Evolutionary conservation across 1,140 invertebrate genomes (phyloP).

Genomic region (Drosophila pruinosa): DNA sequence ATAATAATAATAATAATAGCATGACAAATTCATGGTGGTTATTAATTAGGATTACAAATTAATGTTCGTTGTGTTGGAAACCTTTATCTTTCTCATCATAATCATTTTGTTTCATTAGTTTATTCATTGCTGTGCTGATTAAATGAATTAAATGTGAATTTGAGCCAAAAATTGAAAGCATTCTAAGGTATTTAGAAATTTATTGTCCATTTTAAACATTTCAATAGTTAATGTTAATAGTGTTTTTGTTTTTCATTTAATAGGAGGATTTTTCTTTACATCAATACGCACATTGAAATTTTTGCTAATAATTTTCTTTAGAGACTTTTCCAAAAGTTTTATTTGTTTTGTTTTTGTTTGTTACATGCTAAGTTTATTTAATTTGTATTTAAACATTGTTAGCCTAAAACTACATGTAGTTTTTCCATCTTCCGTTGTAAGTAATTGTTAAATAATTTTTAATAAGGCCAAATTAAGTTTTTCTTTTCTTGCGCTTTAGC

Average conservation of each 20-base stretch:
- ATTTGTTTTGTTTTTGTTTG: constrained; percentile 16
- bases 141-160: constrained; percentile 51
- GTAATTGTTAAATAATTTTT: constrained; percentile 73
- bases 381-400: constrained; percentile 42
- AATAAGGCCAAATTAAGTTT: constrained; percentile 80
- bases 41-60: constrained; percentile 57
- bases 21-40: constrained; percentile 42
- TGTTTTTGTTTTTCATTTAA: constrained; percentile 24
- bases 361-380: constrained; percentile 30
- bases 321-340: constrained; percentile 68
- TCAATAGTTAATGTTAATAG: constrained; percentile 69
- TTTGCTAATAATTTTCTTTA: constrained; percentile 66
- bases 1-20: constrained; percentile 1
- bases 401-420: constrained; percentile 41
- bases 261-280: constrained; percentile 38
- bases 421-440: constrained; percentile 12
- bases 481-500: constrained; percentile 52
- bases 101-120: constrained; percentile 13
- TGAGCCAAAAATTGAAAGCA: constrained; percentile 54
- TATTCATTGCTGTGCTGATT: constrained; percentile 8
- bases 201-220: constrained; percentile 77
- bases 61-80: constrained; percentile 82
- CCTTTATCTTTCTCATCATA: constrained; percentile 54
- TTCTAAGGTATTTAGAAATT: constrained; percentile 69
- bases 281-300: constrained; percentile 72